Conservation (phyloP, 2,113 vertebrate species). For the Onychorhynchus coronatus region DNA sequence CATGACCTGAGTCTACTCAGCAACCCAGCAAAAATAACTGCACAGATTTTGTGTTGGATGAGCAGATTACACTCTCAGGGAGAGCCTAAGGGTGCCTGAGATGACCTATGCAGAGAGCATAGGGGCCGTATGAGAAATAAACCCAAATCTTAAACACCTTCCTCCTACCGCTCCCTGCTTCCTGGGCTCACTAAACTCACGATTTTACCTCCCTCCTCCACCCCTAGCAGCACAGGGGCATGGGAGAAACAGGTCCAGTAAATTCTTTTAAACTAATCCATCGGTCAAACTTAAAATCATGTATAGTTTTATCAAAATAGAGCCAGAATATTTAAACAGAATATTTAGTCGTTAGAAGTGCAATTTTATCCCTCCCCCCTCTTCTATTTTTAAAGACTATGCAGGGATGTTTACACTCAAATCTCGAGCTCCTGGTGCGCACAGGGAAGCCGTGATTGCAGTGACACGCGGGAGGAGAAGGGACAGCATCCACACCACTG, state of each 20-base stretch:
- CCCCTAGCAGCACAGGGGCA: not conserved
- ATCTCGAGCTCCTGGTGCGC: not conserved
- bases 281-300: not conserved
- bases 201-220: not conserved
- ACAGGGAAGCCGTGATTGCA: rapidly evolving
- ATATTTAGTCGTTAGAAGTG: not conserved
- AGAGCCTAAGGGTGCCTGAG: not conserved
- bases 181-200: not conserved
- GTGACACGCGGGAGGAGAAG: not conserved
- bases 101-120: not conserved
- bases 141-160: not conserved
- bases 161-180: not conserved
- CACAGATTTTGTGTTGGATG: not conserved
- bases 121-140: not conserved
- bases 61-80: not conserved
- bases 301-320: not conserved
- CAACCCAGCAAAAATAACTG: not conserved
- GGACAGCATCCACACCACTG: rapidly evolving
- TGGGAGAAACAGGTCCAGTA: not conserved
- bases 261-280: not conserved
- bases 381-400: not conserved
- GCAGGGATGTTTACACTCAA: not conserved
- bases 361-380: not conserved
- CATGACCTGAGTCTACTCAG: not conserved
- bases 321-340: not conserved